phyloP scores from a whole-genome alignment of 2,113 vertebrate species.

The Ophiodon elongatus region DNA sequence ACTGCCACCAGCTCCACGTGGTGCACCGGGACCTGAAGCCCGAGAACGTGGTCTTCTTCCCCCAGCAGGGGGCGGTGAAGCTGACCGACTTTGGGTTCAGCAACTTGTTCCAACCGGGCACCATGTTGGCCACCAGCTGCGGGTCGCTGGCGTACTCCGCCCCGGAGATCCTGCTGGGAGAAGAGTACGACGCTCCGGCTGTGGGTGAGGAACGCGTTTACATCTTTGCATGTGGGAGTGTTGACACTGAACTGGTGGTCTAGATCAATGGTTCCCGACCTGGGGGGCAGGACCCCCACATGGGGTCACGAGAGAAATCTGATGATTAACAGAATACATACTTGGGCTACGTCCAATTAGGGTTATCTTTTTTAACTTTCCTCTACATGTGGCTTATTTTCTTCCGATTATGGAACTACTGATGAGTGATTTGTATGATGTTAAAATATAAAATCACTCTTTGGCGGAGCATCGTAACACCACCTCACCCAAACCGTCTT shows the following conservation, averaged over 20 bases:
- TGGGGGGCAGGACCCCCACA: neutral
- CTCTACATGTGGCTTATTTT: neutral
- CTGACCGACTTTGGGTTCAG: slow-evolving; percentile 93
- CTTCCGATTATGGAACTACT: neutral
- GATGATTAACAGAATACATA: no score
- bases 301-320: neutral
- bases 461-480: neutral
- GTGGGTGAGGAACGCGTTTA: slow-evolving; percentile 84
- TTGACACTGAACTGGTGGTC: neutral
- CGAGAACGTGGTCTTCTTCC: slow-evolving; percentile 93
- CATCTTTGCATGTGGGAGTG: neutral
- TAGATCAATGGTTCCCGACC: neutral
- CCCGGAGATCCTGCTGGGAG: slow-evolving; percentile 91
- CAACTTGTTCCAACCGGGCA: slow-evolving; percentile 90
- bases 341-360: neutral
- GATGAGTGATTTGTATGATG: neutral
- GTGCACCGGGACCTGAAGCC: slow-evolving; percentile 93
- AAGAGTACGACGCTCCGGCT: slow-evolving; percentile 90
- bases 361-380: neutral
- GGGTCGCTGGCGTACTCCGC: slow-evolving; percentile 91
- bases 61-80: slow-evolving; percentile 89
- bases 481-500: no score
- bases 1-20: slow-evolving; percentile 92
- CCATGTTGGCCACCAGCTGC: slow-evolving; percentile 91
- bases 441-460: neutral